phyloP scores from a whole-genome alignment of 2,888 invertebrate species.

The Conistra vaccinii region DNA sequence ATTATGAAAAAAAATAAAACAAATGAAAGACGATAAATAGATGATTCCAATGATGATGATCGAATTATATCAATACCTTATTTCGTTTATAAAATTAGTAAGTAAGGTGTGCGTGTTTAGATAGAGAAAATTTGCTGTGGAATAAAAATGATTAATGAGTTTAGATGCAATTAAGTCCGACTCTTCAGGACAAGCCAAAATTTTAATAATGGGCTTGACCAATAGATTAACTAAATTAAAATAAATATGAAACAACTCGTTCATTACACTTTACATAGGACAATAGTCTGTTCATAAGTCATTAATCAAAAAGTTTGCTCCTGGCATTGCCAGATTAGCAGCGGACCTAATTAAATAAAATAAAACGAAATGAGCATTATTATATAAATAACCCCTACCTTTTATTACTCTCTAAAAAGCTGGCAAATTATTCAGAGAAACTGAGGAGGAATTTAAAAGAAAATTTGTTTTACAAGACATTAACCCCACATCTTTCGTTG shows the following conservation, averaged over 20 bases:
- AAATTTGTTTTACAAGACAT: conserved; percentile 71
- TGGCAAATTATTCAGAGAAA: conserved; percentile 60
- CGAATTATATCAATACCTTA: not conserved
- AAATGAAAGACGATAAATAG: not conserved
- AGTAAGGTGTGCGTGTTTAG: no score
- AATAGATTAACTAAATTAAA: not conserved
- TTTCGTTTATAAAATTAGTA: no score
- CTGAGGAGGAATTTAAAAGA: conserved; percentile 66
- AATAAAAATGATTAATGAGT: not conserved
- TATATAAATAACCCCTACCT: conserved; percentile 57
- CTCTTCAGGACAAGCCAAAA: not conserved
- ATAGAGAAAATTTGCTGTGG: not conserved
- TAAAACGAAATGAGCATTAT: conserved; percentile 46
- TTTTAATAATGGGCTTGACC: not conserved
- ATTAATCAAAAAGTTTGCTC: conserved; percentile 32
- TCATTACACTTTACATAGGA: conserved; percentile 8
- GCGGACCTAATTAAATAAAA: conserved; percentile 57
- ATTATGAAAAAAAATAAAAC: not conserved
- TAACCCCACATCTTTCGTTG: conserved; percentile 74
- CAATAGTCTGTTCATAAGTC: not conserved
- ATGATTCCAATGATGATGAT: not conserved
- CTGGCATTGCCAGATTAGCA: conserved; percentile 48
- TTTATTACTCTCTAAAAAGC: conserved; percentile 44
- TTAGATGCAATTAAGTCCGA: not conserved
- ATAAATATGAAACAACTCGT: not conserved